A percentile compares a stretch with the other conserved stretches of the same genome.
phyloP scores from a whole-genome alignment of 2,888 invertebrate genomes.

The Matsumyia berberina region DNA sequence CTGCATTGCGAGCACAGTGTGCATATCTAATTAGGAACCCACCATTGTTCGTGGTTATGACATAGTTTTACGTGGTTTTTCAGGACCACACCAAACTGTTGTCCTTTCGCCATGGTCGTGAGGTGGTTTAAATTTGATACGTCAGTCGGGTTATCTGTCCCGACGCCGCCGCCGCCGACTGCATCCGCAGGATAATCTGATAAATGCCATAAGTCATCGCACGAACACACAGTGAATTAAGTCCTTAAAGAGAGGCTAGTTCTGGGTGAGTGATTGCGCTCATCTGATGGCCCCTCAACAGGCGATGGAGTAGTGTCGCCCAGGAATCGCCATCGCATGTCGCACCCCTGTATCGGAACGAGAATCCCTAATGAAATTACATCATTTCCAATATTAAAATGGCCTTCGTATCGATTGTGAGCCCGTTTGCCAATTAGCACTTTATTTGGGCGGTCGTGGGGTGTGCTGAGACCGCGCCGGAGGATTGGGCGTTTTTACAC shows the following conservation, averaged over 20 bases:
- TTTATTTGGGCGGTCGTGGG: slow-evolving; percentile 45
- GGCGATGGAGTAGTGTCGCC: slow-evolving; percentile 55
- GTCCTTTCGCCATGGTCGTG: slow-evolving; percentile 1
- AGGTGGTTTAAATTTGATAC: slow-evolving; percentile 66
- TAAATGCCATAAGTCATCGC: slow-evolving; percentile 65
- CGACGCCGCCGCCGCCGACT: too few relatives aligned
- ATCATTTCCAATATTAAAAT: slow-evolving; percentile 75
- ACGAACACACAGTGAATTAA: slow-evolving; percentile 59
- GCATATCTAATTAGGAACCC: slow-evolving; percentile 74
- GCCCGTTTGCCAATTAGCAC: slow-evolving; percentile 73
- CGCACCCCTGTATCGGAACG: slow-evolving; percentile 35
- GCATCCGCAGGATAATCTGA: slow-evolving; percentile 71
- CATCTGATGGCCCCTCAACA: slow-evolving; percentile 67
- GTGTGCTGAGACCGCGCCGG: slow-evolving; percentile 29
- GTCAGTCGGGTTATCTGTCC: too few relatives aligned
- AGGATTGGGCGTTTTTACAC: slow-evolving; percentile 63
- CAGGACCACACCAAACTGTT: slow-evolving; percentile 20
- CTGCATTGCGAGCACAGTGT: slow-evolving; percentile 56
- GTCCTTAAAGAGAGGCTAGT: slow-evolving; percentile 46
- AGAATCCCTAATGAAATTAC: slow-evolving; percentile 71
- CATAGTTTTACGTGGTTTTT: slow-evolving; percentile 68
- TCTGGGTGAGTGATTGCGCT: slow-evolving; percentile 2
- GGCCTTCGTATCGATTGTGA: slow-evolving; percentile 70
- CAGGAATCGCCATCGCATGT: slow-evolving; percentile 52
- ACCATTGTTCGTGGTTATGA: slow-evolving; percentile 75